A percentile compares a stretch with the other conserved stretches of the same genome.
phyloP scores from a whole-genome alignment of 2,888 invertebrate species.

The Ormia ochracea region DNA sequence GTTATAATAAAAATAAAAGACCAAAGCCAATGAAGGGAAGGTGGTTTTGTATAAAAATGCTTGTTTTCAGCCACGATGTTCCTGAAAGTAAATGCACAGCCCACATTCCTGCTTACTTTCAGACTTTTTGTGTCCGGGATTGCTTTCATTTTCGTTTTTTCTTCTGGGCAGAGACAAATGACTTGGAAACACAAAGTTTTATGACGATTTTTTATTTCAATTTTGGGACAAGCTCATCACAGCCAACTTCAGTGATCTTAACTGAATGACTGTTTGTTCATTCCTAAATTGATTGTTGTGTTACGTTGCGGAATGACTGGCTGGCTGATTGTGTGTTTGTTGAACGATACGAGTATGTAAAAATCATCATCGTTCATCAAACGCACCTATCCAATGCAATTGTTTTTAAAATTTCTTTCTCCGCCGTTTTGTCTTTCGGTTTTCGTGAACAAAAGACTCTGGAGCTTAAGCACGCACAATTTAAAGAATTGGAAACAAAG shows the following conservation, averaged over 20 bases:
- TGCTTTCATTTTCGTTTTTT: neutral
- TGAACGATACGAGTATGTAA: slow-evolving; percentile 1
- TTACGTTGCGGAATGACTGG: slow-evolving; percentile 7
- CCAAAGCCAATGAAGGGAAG: neutral
- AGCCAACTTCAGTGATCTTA: neutral
- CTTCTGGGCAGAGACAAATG: slow-evolving; percentile 42
- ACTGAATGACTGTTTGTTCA: neutral
- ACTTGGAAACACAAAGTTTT: slow-evolving; percentile 26
- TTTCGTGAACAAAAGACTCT: slow-evolving; percentile 46
- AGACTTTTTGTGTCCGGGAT: slow-evolving; percentile 6
- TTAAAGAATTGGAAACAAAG: slow-evolving; percentile 29
- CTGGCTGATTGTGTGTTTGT: neutral
- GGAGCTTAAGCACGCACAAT: slow-evolving; percentile 54
- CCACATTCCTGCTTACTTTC: slow-evolving; percentile 16
- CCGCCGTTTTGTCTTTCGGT: neutral
- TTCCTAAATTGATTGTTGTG: slow-evolving; percentile 45
- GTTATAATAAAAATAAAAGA: neutral
- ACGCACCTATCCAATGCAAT: slow-evolving; percentile 55
- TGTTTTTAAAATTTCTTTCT: neutral
- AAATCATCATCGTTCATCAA: slow-evolving; percentile 51
- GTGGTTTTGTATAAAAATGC: slow-evolving; percentile 26
- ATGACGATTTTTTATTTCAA: slow-evolving; percentile 27
- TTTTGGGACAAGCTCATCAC: slow-evolving; percentile 15
- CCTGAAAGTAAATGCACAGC: slow-evolving; percentile 32
- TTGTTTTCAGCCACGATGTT: slow-evolving; percentile 36